These are phyloP conservation scores for Naso thynnoides DNA, from an alignment of 2,797 vertebrate genomes.

Conservation along the genomic window DNA sequence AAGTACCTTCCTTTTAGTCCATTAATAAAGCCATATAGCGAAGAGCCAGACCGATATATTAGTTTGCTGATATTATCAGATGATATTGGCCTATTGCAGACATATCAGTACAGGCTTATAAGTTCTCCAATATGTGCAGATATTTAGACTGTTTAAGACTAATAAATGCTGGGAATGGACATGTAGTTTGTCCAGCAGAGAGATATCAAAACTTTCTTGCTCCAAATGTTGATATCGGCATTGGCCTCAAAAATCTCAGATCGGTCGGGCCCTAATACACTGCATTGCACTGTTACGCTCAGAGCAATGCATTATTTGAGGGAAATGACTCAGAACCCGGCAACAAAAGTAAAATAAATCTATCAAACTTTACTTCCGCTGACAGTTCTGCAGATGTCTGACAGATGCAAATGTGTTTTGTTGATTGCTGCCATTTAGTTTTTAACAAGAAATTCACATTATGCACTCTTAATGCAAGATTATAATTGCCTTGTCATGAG, in stretches of 20 bases:
- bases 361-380: constrained; percentile 20
- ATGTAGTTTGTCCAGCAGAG: too few species aligned
- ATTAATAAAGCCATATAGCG: not conserved
- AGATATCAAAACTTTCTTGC: too few species aligned
- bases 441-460: constrained; percentile 72
- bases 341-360: constrained; percentile 9
- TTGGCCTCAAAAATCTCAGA: too few species aligned
- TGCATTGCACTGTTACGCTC: not conserved
- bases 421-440: constrained; percentile 63
- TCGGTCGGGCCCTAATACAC: too few species aligned
- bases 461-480: constrained; percentile 57
- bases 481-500: constrained; percentile 75
- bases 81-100: too few species aligned
- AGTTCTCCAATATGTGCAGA: too few species aligned
- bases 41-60: too few species aligned
- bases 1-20: constrained; percentile 10
- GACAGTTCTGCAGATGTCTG: constrained; percentile 64
- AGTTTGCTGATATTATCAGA: too few species aligned
- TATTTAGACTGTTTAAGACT: too few species aligned
- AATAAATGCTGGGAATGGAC: too few species aligned
- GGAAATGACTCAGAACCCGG: not conserved
- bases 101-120: too few species aligned
- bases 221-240: too few species aligned
- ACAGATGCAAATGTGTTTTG: constrained; percentile 63
- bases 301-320: not conserved